Evolutionary conservation across 2,888 invertebrate species (phyloP), one percentile per base, ranked within the genome.

Genomic region (Omphaloscelis lunosa): DNA sequence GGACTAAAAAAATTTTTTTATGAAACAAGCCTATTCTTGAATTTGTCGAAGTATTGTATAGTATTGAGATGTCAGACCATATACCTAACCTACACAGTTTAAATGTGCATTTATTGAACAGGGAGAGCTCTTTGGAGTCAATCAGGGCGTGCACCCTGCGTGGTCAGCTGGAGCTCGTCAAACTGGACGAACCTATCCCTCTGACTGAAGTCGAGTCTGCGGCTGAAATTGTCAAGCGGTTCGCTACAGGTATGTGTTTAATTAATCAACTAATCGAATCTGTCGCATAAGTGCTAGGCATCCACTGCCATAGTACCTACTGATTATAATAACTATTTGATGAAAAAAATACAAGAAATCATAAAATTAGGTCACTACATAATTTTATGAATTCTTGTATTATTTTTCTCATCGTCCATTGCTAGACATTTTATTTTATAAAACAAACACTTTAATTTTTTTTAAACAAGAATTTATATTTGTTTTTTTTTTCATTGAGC

Each of bases 171-270:
- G 99, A 99, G 91, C 97, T 99, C 53, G 97, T 98, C 5, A 98
- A 97, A 51, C 95, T 98, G 79, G 98, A 98, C 85, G 97, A 98
- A 85, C 97, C 99, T 20, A 97, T 99, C 56, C 98, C 99, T 20
- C 95, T 99, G 2, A 96, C 97, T 0, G 99, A 99, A 93, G 99
- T 99, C 3, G 99, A 99, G 93, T 97, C 99, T 0, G 99, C 99
- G 0, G 96, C 98, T 0, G 98, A 99, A 92, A 99, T 99, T 90
- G 99, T 99, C 45, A 99, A 99, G 94, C 97, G 99, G 91, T 99
- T 99, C 93, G 98, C 97, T 61, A 99, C 99, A 71, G 98, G 98
- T 61, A 5, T 29, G 59, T 59, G 61, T 34, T 61, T 61, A 0
- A 11, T 11, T 61, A 9, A 34, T 59, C 3, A 4, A 34, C 20